Evolutionary conservation across 2,888 invertebrate species (phyloP), one percentile per base, ranked within the genome.

Genomic region (Volucella inanis): DNA sequence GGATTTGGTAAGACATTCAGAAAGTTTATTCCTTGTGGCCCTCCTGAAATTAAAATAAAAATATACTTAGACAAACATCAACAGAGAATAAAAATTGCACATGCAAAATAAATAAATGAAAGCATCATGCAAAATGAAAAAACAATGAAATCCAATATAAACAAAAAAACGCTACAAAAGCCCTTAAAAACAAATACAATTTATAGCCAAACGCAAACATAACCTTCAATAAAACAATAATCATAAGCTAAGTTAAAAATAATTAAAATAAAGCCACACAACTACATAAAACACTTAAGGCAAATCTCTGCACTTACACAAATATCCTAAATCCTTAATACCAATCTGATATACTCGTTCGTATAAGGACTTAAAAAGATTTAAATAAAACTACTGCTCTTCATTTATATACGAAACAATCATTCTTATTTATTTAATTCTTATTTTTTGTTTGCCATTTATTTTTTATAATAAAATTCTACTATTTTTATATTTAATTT

Each of bases 1-100:
- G 91, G 89, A 88, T 90, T 89, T 57, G 89, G 90, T 67, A 89
- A 88, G 14, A 90, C 87, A 83, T 91, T 91, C 88, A 91, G 89
- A 80, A 89, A 90, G 41, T 87, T 89, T 87, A 90, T 88, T 84
- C 47, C 31, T 76, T 87, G 75, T 43, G 75, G 87, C 9, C 47
- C 39, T 57, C 75, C 87, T 87, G 68, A 59, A 80, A 74, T 39
- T 61, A 39, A 61, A 55, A 39, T 12, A 62, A 41, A 57, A 65
- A 70, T 0, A 18, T 50, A 62, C 15, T 64, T 11, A 79, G 31
- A 9, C 11, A 52, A 67, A 65, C 65, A 10, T 10, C 18, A 43
- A 15, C 1, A 76, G 43, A 22, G 31, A 82, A 15, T 50, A 52
- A 55, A 45, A 1, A 18, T 55, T 22, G 9, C 55, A 31, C 6